Percentiles rank a stretch among this genome's conserved stretches.
Conservation (phyloP, 2,113 vertebrate species). For the Crotalus horridus region DNA sequence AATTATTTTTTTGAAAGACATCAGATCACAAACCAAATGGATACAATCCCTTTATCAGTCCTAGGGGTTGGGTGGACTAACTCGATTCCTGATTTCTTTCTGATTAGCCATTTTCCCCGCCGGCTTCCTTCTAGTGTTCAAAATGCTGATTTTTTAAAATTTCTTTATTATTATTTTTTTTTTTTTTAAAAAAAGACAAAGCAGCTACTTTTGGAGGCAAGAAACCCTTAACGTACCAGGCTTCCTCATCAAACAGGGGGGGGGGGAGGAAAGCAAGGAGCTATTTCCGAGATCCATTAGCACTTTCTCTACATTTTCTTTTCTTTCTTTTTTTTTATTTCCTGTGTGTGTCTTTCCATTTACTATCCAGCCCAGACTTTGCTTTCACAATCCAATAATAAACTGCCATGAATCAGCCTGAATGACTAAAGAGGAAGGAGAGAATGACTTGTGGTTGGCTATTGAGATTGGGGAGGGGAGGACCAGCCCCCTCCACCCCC, state of each 20-base stretch:
- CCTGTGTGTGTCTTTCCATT: background rate
- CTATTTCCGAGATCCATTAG: background rate
- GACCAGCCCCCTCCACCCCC: background rate
- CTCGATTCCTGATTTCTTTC: background rate
- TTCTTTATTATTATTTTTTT: too few species aligned
- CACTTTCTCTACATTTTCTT: background rate
- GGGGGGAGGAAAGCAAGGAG: background rate
- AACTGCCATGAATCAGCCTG: background rate
- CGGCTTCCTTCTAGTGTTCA: background rate
- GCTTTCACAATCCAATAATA: background rate
- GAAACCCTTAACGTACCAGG: rapidly evolving
- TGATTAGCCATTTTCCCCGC: background rate
- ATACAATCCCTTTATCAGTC: background rate
- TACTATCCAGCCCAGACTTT: background rate
- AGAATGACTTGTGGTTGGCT: background rate
- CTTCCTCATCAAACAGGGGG: background rate
- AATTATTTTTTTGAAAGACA: background rate
- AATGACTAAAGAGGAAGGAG: background rate
- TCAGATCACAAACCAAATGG: background rate
- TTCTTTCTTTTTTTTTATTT: background rate
- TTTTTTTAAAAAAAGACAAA: background rate
- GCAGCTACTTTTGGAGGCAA: background rate
- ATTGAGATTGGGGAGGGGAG: background rate
- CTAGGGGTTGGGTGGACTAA: background rate
- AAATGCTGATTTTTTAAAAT: background rate